Base-by-base conservation (phyloP, 2,113 vertebrate genomes). In the Climacteris rufus region DNA sequence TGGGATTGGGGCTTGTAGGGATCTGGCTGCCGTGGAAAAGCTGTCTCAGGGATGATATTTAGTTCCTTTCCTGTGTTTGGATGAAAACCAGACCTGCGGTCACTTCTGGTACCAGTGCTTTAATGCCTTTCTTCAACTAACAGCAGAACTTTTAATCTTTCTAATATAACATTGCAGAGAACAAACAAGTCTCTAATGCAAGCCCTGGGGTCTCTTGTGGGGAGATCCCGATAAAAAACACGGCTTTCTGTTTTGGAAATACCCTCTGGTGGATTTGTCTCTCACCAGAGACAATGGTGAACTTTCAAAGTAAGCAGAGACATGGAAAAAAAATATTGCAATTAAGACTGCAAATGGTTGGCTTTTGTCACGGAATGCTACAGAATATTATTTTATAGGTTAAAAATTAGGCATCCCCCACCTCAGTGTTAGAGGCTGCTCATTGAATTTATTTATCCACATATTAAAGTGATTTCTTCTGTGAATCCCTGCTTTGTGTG, bases 231-330 rank as follows among this genome's bases (percentile, higher is more conserved):
- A 95, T 97, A 97, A 95, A 95, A 97, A 97, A 83, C 87, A 90
- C 3, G 3, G 85, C 68, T 93, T 93, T 93, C 90, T 96, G 96
- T 97, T 97, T 97, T 96, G 95, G 95, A 97, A 97, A 96, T 97
- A 94, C 92, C 94, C 96, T 96, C 87, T 96, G 90, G 96, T 96
- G 72, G 56, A 90, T 92, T 91, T 95, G 94, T 97, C 76, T 76
- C 85, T 87, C 93, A 52, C 39, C 71, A 95, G 76, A 97, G 85
- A 95, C 93, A 97, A 78, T 93, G 76, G 56, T 93, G 60, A 90
- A 94, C 82, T 96, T 96, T 91, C 91, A 96, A 93, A 96, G 86
- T 81, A 87, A 91, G 94, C 70, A 91, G 82, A 92, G 76, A 95
- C 71, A 60, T 86, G 90, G 76, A 52, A 90, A 96, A 94, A 74